Evolutionary conservation across 2,888 invertebrate species (phyloP), one percentile per base, ranked within the genome.

Genomic region (Dioctria linearis): DNA sequence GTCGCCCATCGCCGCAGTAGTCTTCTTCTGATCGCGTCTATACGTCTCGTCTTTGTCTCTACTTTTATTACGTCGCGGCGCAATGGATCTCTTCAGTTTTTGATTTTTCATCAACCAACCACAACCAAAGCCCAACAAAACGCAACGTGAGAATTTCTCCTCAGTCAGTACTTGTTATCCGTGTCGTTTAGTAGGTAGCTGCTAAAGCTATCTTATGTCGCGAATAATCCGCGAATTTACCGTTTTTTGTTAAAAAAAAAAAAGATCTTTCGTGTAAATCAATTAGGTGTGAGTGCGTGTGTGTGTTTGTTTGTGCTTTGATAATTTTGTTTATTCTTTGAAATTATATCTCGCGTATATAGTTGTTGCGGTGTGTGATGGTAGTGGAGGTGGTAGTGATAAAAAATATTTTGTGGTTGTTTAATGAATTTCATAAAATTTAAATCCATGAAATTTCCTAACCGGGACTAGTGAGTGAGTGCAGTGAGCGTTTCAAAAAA

Each of bases 151-250:
- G 40, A 76, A 63, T 63, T 76, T 63, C 75, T 42, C 42, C 61
- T 57, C 39, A 76, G 76, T 76, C 43, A 76, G 76, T 76, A 76
- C 76, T 63, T 76, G 61, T 39, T 37, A 63, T 49, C 51, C n/a
- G 76, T 42, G 37, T 2, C 61, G 25, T 25, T 25, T 25, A 25
- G 4, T 37, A 6, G 5, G 40, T 37, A 5, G 76, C 61, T 76
- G 63, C 39, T 63, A n/a, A n/a, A 4, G 8, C 11, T 40, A 37
- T 40, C 25, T 25, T 25, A 25, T 13, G 51, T 39, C 39, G 54
- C 71, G 6, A 59, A 57, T 25, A n/a, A 42, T 57, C 37, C 73
- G 73, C 73, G 42, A 46, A 49, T 39, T 9, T 39, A 49, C 25
- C 25, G 25, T 25, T 25, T 25, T 25, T 25, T 25, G 0, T 2